Percentiles rank a stretch among this genome's conserved stretches.
phyloP scores from a whole-genome alignment of 2,888 invertebrate species.

The Eupelmus urozonus region DNA sequence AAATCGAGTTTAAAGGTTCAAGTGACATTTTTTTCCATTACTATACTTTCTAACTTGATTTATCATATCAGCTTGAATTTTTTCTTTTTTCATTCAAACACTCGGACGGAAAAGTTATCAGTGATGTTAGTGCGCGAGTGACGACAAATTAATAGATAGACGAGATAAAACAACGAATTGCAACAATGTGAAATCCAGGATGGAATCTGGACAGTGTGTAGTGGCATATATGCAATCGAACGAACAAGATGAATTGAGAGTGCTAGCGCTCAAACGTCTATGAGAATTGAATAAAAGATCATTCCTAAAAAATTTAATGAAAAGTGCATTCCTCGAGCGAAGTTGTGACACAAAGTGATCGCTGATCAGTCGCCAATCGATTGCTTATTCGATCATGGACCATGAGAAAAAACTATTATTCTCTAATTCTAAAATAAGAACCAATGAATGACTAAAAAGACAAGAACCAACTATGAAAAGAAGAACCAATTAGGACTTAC shows the following conservation, averaged over 20 bases:
- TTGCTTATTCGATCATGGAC: background rate
- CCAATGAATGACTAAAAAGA: background rate
- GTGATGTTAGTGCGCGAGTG: constrained; percentile 6
- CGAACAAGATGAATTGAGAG: constrained; percentile 33
- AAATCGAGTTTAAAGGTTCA: no score
- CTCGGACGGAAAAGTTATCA: background rate
- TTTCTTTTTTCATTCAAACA: no score
- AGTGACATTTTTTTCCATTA: no score
- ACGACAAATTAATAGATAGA: background rate
- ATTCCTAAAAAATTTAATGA: constrained; percentile 49
- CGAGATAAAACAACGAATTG: background rate
- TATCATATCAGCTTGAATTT: no score
- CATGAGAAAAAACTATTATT: constrained; percentile 1
- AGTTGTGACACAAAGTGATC: constrained; percentile 9
- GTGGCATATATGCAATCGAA: constrained; percentile 32
- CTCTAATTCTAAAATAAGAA: constrained; percentile 10
- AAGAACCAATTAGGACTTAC: no score
- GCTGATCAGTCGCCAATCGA: background rate
- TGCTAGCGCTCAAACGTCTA: constrained; percentile 9
- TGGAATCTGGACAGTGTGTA: background rate
- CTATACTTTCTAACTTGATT: no score
- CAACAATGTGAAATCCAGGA: constrained; percentile 37
- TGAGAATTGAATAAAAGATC: constrained; percentile 23
- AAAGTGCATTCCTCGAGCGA: constrained; percentile 52
- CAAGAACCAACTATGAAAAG: background rate